These are phyloP conservation scores for Cynopterus brachyotis DNA, from an alignment of 2,113 vertebrate genomes.

Conservation along the genomic window DNA sequence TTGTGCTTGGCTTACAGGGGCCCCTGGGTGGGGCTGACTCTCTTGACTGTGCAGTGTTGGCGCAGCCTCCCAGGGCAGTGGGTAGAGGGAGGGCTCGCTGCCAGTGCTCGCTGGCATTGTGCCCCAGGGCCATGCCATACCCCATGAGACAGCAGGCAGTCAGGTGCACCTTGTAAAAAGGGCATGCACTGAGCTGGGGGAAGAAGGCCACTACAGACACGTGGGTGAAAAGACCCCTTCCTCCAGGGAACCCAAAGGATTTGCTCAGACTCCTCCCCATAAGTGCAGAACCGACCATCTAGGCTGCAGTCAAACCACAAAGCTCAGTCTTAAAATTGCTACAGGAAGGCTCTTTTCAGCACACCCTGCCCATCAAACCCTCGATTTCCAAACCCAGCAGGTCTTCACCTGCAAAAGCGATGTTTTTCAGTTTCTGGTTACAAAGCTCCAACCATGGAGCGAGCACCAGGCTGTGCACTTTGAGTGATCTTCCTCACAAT, in stretches of 20 bases:
- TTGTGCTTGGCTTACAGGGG: background rate
- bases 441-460: fast-evolving
- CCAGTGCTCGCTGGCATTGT: background rate
- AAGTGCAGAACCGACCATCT: background rate
- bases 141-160: background rate
- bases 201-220: background rate
- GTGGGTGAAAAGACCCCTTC: background rate
- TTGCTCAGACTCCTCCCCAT: background rate
- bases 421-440: background rate
- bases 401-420: background rate
- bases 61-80: background rate
- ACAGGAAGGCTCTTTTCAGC: background rate
- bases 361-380: background rate
- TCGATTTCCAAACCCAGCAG: fast-evolving
- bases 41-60: background rate
- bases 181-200: background rate
- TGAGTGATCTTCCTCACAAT: background rate
- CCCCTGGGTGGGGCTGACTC: background rate
- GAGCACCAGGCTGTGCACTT: background rate
- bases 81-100: background rate
- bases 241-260: background rate
- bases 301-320: background rate
- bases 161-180: background rate
- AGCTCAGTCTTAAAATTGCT: background rate
- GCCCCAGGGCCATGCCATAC: background rate